Evolutionary conservation across 2,888 invertebrate species (phyloP), one percentile per base, ranked within the genome.

Genomic region (Pyrochroa serraticornis): DNA sequence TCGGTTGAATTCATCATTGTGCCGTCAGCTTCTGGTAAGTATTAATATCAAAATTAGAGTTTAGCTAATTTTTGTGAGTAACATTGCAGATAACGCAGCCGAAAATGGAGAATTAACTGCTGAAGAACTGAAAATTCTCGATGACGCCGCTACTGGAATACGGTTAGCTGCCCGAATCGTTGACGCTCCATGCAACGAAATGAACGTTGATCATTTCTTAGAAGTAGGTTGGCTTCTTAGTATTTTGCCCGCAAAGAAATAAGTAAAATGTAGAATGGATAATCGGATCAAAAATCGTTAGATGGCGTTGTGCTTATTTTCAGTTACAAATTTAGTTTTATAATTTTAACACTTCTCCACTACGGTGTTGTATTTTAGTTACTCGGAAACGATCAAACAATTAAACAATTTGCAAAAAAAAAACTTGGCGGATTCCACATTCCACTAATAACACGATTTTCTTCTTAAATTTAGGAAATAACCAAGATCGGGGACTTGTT

Each of bases 141-240:
- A 86, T 50, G 81, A 83, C 44, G 83, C 86, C 0, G 84, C 86
- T 0, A 82, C 83, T 62, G 86, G 85, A 1, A 85, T 93, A 8
- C 82, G 93, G 3, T 80, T 91, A 22, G 87, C 93, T 0, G 93
- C 93, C 0, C 83, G 86, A 65, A 90, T 95, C 66, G 92, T 94
- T 0, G 95, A 95, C 77, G 88, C 86, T 8, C 95, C 95, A 0
- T 90, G 92, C 75, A 92, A 89, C 72, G 86, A 91, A 67, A 91
- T 95, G 91, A 87, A 90, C 71, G 92, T 93, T 0, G 87, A 90
- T 73, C 82, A 85, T 60, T 92, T 95, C 71, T 80, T 94, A 33
- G 82, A 90, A 80, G 91, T 90, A 71, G 68, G 22, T 22, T n/a
- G n/a, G 72, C 63, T 41, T 22, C 22, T 3, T 22, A 22, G 22